Evolutionary conservation across 1,140 invertebrate genomes (phyloP), one percentile per base, ranked within the genome.

Genomic region (Heliconius eleuchia): DNA sequence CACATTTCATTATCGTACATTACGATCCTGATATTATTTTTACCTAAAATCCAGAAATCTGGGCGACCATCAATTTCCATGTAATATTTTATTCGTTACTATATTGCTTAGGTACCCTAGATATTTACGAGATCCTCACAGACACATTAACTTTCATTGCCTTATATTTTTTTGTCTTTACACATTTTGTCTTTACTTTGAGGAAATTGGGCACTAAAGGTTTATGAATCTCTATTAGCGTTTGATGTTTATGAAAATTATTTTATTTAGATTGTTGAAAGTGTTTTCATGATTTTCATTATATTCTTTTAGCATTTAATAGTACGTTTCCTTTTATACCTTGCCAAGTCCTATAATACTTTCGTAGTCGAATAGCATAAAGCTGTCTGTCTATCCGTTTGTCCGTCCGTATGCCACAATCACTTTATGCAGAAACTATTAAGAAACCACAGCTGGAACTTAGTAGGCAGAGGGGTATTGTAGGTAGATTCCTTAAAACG

Each of bases 91-190:
- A 75, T 79, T 74, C 73, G 73, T 52, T 52, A 52, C 18, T 52
- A 79, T 79, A 79, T 79, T 74, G 73, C 78, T 79, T 50, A 75
- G 60, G 39, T 73, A 71, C 71, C 78, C 73, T 75, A 79, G 73
- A 79, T 79, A 75, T 79, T 79, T 79, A 78, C 66, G 57, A n/a
- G 78, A 46, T 66, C 73, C 60, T 75, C 60, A 23, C 78, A 71
- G 60, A 71, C 78, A 71, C 78, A 79, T 79, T 79, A 75, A 74
- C 57, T 75, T 79, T 79, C 78, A 79, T 75, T 79, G 23, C 57
- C 23, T 39, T 76, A 8, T 74, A 79, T 23, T 23, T 23, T 23
- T 23, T 23, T 23, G 23, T 23, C 23, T 23, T 0, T 75, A 79
- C 75, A 75, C 55, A 73, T 75, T 70, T 55, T 30, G 60, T 23